phyloP scores from a whole-genome alignment of 30 jellyfish, hydroid and myxozoan species.

The Turritopsis rubra region DNA sequence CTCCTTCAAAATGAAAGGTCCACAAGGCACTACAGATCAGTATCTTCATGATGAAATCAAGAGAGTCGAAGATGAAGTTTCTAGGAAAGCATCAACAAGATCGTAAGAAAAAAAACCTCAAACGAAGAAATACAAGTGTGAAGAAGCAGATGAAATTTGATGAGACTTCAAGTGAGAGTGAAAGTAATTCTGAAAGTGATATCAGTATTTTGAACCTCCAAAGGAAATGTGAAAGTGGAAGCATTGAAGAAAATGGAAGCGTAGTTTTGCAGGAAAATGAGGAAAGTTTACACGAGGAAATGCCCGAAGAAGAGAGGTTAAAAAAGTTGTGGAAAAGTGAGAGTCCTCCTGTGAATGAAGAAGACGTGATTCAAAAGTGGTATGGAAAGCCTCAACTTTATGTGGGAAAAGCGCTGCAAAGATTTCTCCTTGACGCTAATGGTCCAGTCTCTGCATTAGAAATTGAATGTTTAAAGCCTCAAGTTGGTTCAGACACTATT shows the following conservation, averaged over 20 bases:
- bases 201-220: too few relatives aligned
- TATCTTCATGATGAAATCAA: too few relatives aligned
- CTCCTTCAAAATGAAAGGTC: too few relatives aligned
- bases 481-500: background rate
- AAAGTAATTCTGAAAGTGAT: background rate
- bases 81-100: background rate
- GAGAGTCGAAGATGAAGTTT: too few relatives aligned
- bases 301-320: background rate
- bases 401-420: background rate
- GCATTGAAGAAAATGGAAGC: background rate
- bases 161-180: background rate
- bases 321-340: background rate
- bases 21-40: too few relatives aligned
- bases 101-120: too few relatives aligned
- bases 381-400: background rate
- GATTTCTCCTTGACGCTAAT: background rate
- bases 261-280: background rate
- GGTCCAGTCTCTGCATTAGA: background rate
- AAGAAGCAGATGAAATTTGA: background rate
- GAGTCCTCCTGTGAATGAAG: slow-evolving; percentile 5
- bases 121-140: too few relatives aligned
- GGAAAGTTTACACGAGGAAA: background rate
- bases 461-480: background rate
- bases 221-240: background rate
- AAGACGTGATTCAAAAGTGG: slow-evolving; percentile 16